Evolutionary conservation across 1,140 invertebrate species (phyloP).

Genomic region (Leguminivora glycinivorella): DNA sequence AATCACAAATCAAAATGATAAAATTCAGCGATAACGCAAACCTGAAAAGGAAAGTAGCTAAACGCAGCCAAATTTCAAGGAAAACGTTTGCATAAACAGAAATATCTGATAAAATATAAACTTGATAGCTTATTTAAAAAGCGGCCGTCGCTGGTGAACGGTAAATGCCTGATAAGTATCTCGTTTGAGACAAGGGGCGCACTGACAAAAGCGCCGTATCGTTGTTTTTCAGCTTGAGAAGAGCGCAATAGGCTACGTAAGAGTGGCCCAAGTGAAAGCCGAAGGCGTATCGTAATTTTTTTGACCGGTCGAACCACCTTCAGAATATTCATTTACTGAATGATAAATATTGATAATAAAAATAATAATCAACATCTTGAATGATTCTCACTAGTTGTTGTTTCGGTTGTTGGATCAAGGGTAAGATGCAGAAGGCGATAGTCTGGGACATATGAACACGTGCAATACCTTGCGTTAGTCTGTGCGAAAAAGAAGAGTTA

Average conservation of each 20-base stretch:
- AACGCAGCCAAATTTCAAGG: background rate
- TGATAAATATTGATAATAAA: no score
- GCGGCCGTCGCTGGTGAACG: constrained; percentile 1
- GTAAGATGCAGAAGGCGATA: no score
- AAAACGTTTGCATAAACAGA: constrained; percentile 19
- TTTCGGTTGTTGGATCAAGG: no score
- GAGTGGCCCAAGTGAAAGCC: background rate
- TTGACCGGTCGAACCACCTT: background rate
- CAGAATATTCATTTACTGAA: no score
- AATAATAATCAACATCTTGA: no score
- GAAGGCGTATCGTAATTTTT: background rate
- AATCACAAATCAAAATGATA: background rate
- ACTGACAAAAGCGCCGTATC: constrained; percentile 24
- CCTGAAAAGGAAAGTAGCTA: background rate
- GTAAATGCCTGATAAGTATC: constrained; percentile 28
- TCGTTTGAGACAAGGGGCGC: constrained; percentile 22
- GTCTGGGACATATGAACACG: no score
- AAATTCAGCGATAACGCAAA: background rate
- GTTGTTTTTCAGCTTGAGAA: constrained; percentile 30
- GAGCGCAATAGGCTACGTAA: constrained; percentile 7
- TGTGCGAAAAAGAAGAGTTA: no score
- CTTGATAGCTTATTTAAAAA: constrained; percentile 29
- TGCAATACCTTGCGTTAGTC: no score
- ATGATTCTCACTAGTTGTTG: no score
- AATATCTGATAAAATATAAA: constrained; percentile 15